A percentile compares a stretch with the other conserved stretches of the same genome.
These are phyloP conservation scores for Danaus melanippus DNA, from an alignment of 1,140 invertebrate genomes.

Conservation along the genomic window DNA sequence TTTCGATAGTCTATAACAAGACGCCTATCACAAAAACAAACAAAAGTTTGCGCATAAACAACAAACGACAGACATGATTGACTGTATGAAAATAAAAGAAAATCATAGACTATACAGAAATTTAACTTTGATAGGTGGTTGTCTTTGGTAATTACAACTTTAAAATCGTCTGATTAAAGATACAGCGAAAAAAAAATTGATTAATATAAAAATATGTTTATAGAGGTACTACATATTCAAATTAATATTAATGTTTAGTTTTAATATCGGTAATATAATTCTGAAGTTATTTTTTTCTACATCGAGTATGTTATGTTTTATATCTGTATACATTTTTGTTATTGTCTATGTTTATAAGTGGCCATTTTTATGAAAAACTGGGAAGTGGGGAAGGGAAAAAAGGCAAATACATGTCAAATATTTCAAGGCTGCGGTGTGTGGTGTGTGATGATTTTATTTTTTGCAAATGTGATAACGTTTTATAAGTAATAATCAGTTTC, in stretches of 20 bases:
- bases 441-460: constrained; percentile 62
- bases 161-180: too few relatives aligned
- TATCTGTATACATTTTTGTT: constrained; percentile 18
- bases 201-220: too few relatives aligned
- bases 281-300: too few relatives aligned
- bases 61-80: constrained; percentile 48
- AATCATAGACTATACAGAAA: neutral
- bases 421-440: constrained; percentile 67
- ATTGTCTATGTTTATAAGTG: constrained; percentile 34
- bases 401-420: constrained; percentile 66
- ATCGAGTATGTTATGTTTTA: too few relatives aligned
- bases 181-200: too few relatives aligned
- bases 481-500: constrained; percentile 42
- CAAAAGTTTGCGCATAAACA: constrained; percentile 48
- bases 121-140: too few relatives aligned
- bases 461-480: constrained; percentile 61
- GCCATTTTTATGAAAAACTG: constrained; percentile 57
- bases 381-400: constrained; percentile 64
- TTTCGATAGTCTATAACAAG: too few relatives aligned
- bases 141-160: too few relatives aligned
- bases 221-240: too few relatives aligned
- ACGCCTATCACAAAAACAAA: constrained; percentile 45
- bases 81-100: constrained; percentile 19
- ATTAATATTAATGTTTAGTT: too few relatives aligned
- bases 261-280: too few relatives aligned